Base-by-base conservation (phyloP, 2,113 vertebrate species). In the Mastomys coucha region DNA sequence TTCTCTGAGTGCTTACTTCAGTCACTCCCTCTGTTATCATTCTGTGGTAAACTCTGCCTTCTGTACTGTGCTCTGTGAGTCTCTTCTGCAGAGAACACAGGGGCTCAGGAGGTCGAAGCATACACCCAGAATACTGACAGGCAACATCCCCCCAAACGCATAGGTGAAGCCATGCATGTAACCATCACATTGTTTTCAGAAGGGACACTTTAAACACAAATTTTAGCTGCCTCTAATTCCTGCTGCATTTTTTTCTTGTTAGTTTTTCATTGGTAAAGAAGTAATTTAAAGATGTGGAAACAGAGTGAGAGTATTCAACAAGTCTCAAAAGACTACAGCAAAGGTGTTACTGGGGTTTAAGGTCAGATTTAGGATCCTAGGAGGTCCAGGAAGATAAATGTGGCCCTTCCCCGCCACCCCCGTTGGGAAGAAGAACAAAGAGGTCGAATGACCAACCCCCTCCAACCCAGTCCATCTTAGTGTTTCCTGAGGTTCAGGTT, bases 241-340 rank as follows among this genome's bases (percentile, higher is more conserved):
- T 82, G 75, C 31, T 65, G n/a, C 28, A 70, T 85, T 91, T 75
- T 85, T 89, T 63, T 42, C 3, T 36, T 91, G 19, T 73, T 89
- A 2, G 2, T 31, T 81, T 91, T 97, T 88, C 11, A 85, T 91
- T 56, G 36, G 56, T 93, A n/a, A 39, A 60, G 45, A 70, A 91
- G 39, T 45, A 56, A 63, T 45, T 92, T 94, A 69, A 42, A 45
- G 4, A 28, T 14, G 26, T 19, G 16, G 39, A 75, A 33, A 56
- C 78, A 42, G 65, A 75, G 8, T 81, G 39, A 49, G 33, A 88
- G 26, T 26, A 82, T 45, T 56, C 51, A 31, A 90, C 51, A 31
- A 90, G 7, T 42, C n/a, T 84, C 14, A 53, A 10, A 63, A 28
- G 58, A 19, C n/a, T 63, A 63, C 7, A 31, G 24, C 53, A 60